Percentiles rank a stretch among this genome's conserved stretches.
These are phyloP conservation scores for Atta cephalotes DNA, from an alignment of 1,140 invertebrate genomes.

Conservation along the genomic window DNA sequence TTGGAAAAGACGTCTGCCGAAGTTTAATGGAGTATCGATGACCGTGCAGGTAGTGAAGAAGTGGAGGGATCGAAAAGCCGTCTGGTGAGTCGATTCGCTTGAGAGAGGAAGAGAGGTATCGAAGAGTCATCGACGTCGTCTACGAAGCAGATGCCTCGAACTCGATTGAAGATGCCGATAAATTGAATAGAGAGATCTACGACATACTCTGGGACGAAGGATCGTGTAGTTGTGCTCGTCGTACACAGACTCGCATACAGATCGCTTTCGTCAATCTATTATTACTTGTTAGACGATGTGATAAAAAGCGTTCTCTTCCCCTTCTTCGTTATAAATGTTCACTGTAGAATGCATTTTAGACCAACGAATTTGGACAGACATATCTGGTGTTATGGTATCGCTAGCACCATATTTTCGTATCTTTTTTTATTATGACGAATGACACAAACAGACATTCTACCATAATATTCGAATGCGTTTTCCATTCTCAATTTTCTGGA, in stretches of 20 bases:
- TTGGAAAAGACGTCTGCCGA: conserved; percentile 48
- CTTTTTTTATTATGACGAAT: conserved; percentile 8
- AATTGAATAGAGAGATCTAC: conserved; percentile 69
- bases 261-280: conserved; percentile 57
- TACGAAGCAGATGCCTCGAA: conserved; percentile 45
- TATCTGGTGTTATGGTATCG: neutral
- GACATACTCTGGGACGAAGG: conserved; percentile 16
- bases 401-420: neutral
- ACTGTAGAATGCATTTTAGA: neutral
- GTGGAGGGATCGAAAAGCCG: neutral
- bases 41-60: conserved; percentile 34
- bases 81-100: conserved; percentile 33
- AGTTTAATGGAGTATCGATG: conserved; percentile 70
- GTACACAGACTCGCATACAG: conserved; percentile 49
- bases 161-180: conserved; percentile 52
- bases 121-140: conserved; percentile 55
- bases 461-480: neutral
- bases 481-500: neutral
- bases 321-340: neutral
- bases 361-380: neutral
- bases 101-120: conserved; percentile 14
- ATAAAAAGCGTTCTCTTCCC: neutral
- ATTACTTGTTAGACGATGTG: conserved; percentile 44
- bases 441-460: neutral
- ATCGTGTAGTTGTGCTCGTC: neutral